A percentile compares a stretch with the other conserved stretches of the same genome.
Evolutionary conservation across 1,140 invertebrate species (phyloP).

Genomic region (Micrasema minimum): DNA sequence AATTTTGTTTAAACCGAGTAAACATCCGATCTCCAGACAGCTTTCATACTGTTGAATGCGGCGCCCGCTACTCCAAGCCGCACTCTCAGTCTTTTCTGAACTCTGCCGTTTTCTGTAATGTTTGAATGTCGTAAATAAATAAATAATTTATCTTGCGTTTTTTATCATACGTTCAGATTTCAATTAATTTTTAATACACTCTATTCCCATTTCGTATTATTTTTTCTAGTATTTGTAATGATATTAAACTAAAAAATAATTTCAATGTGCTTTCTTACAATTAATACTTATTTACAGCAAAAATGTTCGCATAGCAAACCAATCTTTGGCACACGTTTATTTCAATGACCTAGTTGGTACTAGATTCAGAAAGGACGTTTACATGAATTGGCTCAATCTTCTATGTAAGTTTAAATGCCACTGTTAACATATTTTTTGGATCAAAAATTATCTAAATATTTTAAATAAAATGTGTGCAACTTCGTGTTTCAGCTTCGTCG

Average conservation of each 20-base stretch:
- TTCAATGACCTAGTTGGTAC: slow-evolving; percentile 71
- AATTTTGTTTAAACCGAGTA: no score
- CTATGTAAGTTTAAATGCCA: slow-evolving; percentile 60
- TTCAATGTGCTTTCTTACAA: slow-evolving; percentile 38
- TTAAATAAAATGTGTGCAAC: neutral
- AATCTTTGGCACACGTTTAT: slow-evolving; percentile 71
- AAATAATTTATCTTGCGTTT: neutral
- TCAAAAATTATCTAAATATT: slow-evolving; percentile 7
- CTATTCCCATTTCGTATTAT: neutral
- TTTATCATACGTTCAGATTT: neutral
- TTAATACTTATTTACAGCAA: slow-evolving; percentile 63
- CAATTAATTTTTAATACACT: neutral
- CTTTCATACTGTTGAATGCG: no score
- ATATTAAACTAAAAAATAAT: no score
- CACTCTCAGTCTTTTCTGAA: no score
- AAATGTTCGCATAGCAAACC: slow-evolving; percentile 62
- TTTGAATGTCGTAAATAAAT: neutral
- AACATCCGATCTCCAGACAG: no score
- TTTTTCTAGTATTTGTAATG: neutral
- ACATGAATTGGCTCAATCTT: slow-evolving; percentile 68
- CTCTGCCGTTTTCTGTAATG: neutral
- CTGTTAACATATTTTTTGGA: neutral
- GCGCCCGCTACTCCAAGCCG: no score
- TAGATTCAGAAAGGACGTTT: slow-evolving; percentile 69
- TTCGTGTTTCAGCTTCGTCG: slow-evolving; percentile 76